A percentile compares a stretch with the other conserved stretches of the same genome.
Evolutionary conservation across 2,113 vertebrate genomes (phyloP).

Genomic region (Plectropomus leopardus): DNA sequence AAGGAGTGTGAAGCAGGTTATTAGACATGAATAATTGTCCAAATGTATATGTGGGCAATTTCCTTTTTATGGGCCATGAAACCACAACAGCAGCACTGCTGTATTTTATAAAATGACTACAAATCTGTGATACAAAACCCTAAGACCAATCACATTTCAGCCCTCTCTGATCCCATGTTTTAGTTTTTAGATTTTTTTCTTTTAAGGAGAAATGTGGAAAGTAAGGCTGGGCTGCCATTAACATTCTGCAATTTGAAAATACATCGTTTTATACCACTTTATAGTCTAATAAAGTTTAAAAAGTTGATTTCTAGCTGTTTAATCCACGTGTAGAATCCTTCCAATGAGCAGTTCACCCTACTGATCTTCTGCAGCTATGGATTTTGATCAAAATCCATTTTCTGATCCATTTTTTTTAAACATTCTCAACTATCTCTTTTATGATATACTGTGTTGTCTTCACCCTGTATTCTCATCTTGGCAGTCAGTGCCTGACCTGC

Average conservation of each 20-base stretch:
- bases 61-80: conserved; percentile 38
- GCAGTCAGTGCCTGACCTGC: too few relatives aligned
- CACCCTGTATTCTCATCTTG: too few relatives aligned
- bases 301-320: neutral
- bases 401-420: too few relatives aligned
- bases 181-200: too few relatives aligned
- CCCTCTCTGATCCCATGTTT: neutral
- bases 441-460: too few relatives aligned
- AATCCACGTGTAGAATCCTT: neutral
- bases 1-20: conserved; percentile 54
- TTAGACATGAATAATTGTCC: conserved; percentile 71
- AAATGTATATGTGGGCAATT: conserved; percentile 43
- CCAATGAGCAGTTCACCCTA: neutral
- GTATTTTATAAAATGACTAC: conserved; percentile 7
- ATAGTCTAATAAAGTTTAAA: too few relatives aligned
- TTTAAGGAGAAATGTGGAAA: too few relatives aligned
- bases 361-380: neutral
- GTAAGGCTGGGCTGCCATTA: too few relatives aligned
- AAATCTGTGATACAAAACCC: neutral
- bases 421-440: too few relatives aligned
- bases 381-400: neutral
- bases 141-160: neutral
- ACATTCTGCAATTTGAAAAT: too few relatives aligned
- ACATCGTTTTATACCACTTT: too few relatives aligned
- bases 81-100: neutral